phyloP scores from a whole-genome alignment of 2,113 vertebrate species.

The Sminthopsis crassicaudata region DNA sequence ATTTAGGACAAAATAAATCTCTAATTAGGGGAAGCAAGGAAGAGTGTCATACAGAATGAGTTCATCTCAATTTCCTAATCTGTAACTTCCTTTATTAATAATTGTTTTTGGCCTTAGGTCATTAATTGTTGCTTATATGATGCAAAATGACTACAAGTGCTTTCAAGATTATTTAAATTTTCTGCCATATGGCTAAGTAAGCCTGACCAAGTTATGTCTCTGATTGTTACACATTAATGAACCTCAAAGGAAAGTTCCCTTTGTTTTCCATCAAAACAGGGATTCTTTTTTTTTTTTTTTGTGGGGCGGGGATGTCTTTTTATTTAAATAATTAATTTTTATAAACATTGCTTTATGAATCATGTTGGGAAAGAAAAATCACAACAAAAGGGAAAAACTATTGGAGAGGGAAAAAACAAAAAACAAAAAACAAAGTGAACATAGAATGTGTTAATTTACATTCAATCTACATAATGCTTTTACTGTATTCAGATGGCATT shows the following conservation, averaged over 20 bases:
- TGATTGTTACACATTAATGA: background rate
- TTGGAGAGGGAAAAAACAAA: too few relatives aligned
- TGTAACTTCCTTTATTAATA: background rate
- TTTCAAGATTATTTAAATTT: background rate
- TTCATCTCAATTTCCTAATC: background rate
- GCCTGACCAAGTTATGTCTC: background rate
- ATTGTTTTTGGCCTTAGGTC: background rate
- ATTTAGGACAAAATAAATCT: background rate
- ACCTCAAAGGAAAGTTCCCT: background rate
- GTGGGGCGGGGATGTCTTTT: too few relatives aligned
- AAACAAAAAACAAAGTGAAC: too few relatives aligned
- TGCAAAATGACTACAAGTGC: background rate
- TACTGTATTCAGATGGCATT: too few relatives aligned
- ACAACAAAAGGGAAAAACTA: too few relatives aligned
- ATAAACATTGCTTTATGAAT: too few relatives aligned
- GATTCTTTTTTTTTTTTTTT: background rate
- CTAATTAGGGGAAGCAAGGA: background rate
- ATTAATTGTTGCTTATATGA: background rate
- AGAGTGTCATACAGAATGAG: background rate
- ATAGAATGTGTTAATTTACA: too few relatives aligned
- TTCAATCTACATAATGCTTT: too few relatives aligned
- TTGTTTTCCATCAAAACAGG: background rate
- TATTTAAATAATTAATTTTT: too few relatives aligned
- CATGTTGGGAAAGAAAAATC: too few relatives aligned
- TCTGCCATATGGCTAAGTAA: background rate